Conservation (phyloP, 2,113 vertebrate genomes). For the Okapia johnstoni region DNA sequence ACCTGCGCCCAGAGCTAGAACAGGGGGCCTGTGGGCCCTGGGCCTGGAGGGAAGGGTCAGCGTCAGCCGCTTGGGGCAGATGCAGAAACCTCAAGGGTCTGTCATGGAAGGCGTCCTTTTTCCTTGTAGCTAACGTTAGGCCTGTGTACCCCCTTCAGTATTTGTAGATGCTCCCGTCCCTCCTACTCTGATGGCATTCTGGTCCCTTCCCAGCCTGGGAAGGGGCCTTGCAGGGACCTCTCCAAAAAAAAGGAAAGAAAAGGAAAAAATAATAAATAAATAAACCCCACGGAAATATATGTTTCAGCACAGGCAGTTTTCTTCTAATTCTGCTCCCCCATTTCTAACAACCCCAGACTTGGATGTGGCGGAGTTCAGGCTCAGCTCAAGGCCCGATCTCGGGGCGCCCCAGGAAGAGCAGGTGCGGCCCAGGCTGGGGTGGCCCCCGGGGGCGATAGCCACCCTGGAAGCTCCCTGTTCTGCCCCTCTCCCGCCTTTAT, state of each 20-base stretch:
- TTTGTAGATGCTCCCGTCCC: conserved; percentile 41
- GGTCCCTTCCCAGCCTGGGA: background rate
- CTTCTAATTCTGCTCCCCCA: background rate
- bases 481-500: conserved; percentile 56
- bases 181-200: conserved; percentile 2
- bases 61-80: background rate
- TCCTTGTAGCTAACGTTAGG: conserved; percentile 45
- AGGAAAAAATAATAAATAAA: conserved; percentile 23
- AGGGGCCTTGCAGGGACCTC: conserved; percentile 56
- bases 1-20: background rate
- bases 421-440: background rate
- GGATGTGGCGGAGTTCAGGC: background rate
- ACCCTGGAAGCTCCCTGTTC: conserved; percentile 12
- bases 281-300: background rate
- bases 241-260: background rate
- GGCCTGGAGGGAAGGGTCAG: conserved; percentile 16
- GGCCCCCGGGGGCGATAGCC: background rate
- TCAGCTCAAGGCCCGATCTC: background rate
- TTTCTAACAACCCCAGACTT: background rate
- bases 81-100: conserved; percentile 21
- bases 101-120: conserved; percentile 13
- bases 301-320: conserved; percentile 60
- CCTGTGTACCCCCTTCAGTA: conserved; percentile 16
- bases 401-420: background rate
- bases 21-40: background rate